Conservation (phyloP, 2,888 invertebrate genomes). For the Heliconius aoede region DNA sequence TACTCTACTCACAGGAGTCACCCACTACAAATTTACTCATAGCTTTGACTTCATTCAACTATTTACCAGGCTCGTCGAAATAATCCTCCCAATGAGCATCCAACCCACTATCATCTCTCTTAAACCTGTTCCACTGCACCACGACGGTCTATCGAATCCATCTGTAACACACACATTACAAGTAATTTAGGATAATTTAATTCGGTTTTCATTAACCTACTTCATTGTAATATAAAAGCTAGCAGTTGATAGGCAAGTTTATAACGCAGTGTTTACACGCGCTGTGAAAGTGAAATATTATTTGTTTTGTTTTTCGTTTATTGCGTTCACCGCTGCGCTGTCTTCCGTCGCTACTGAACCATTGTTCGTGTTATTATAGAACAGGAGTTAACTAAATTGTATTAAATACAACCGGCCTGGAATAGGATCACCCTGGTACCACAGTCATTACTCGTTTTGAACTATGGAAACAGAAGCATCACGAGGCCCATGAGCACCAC, state of each 20-base stretch:
- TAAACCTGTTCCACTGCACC: neutral
- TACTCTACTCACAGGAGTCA: too few relatives aligned
- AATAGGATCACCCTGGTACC: too few relatives aligned
- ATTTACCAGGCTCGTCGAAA: neutral
- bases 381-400: neutral
- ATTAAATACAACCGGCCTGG: neutral
- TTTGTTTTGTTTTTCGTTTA: constrained; percentile 54
- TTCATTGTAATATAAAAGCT: constrained; percentile 16
- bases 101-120: too few relatives aligned
- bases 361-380: constrained; percentile 36
- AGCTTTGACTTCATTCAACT: too few relatives aligned
- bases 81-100: too few relatives aligned
- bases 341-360: constrained; percentile 50
- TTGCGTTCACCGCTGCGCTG: constrained; percentile 44
- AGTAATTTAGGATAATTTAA: constrained; percentile 6
- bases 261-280: constrained; percentile 46
- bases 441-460: too few relatives aligned
- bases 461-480: too few relatives aligned
- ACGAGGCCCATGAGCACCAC: too few relatives aligned
- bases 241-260: constrained; percentile 30
- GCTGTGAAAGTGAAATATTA: constrained; percentile 54
- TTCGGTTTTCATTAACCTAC: constrained; percentile 22
- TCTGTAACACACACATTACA: neutral
- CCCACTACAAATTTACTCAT: too few relatives aligned
- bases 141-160: too few relatives aligned